phyloP scores from a whole-genome alignment of 2,888 invertebrate genomes.

The Bembecia ichneumoniformis region DNA sequence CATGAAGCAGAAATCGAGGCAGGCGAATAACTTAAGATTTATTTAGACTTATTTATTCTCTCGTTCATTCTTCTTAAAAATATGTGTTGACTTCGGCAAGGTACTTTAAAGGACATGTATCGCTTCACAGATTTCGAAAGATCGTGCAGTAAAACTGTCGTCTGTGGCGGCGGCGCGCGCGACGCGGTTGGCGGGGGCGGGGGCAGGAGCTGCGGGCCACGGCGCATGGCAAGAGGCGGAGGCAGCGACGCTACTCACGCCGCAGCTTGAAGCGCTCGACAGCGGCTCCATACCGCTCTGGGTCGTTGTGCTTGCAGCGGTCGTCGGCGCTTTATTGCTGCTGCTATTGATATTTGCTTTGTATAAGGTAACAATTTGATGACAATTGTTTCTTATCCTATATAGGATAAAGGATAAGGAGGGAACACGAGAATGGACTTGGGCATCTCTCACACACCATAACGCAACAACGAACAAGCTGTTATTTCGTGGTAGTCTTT shows the following conservation, averaged over 20 bases:
- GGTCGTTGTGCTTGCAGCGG: slow-evolving; percentile 88
- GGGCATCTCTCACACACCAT: no score
- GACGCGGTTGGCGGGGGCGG: slow-evolving; percentile 79
- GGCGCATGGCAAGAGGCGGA: slow-evolving; percentile 76
- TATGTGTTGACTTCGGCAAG: no score
- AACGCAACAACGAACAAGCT: no score
- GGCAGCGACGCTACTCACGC: slow-evolving; percentile 80
- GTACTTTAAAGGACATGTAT: no score
- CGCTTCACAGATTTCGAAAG: slow-evolving; percentile 47
- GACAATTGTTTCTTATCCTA: not conserved
- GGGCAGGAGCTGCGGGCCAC: slow-evolving; percentile 76
- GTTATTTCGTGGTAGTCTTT: no score
- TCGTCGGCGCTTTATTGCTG: slow-evolving; percentile 84
- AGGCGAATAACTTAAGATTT: no score
- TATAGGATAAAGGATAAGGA: no score
- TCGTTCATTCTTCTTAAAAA: no score
- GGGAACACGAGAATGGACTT: no score
- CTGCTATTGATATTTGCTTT: slow-evolving; percentile 83
- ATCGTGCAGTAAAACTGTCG: slow-evolving; percentile 76
- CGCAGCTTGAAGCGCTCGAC: slow-evolving; percentile 75
- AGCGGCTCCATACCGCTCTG: slow-evolving; percentile 84
- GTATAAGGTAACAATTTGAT: slow-evolving; percentile 77
- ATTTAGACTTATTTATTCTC: no score
- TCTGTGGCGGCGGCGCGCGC: slow-evolving; percentile 82
- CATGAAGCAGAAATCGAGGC: no score